Percentiles rank a stretch among this genome's conserved stretches.
These are phyloP conservation scores for Scyliorhinus canicula DNA, from an alignment of 2,797 vertebrate genomes.

Conservation along the genomic window DNA sequence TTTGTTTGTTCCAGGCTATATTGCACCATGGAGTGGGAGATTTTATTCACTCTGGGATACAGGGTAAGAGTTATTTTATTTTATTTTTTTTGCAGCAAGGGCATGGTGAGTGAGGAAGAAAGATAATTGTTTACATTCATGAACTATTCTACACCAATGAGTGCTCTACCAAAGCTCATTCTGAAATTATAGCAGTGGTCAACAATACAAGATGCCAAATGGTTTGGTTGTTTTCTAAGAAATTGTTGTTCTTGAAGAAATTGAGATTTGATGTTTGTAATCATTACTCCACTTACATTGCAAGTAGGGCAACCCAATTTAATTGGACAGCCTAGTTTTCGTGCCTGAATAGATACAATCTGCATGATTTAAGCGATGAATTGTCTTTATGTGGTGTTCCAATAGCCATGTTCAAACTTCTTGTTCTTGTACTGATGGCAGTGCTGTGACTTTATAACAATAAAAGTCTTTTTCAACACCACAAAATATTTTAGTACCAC, in stretches of 20 bases:
- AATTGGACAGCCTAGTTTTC: background rate
- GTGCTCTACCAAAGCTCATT: background rate
- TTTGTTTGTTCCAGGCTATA: conserved; percentile 74
- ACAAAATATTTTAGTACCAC: background rate
- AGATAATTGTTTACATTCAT: background rate
- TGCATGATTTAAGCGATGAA: background rate
- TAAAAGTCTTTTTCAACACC: background rate
- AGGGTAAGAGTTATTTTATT: conserved; percentile 91
- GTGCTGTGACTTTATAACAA: background rate
- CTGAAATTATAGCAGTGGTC: background rate
- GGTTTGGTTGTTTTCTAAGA: background rate
- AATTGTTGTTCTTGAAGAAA: background rate
- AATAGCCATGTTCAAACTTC: background rate
- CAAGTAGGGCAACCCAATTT: background rate
- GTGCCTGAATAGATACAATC: background rate
- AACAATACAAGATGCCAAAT: background rate
- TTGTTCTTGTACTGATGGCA: background rate
- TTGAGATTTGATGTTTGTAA: background rate
- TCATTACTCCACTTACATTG: background rate
- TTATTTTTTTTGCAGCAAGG: too few relatives aligned
- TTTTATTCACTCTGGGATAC: conserved; percentile 99
- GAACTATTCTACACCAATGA: background rate
- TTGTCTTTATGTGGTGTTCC: background rate
- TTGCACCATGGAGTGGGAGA: conserved; percentile 95
- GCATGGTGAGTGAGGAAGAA: background rate